Percentiles rank a stretch among this genome's conserved stretches.
Conservation (phyloP, 2,113 vertebrate genomes). For the Hippocampus barbouri region DNA sequence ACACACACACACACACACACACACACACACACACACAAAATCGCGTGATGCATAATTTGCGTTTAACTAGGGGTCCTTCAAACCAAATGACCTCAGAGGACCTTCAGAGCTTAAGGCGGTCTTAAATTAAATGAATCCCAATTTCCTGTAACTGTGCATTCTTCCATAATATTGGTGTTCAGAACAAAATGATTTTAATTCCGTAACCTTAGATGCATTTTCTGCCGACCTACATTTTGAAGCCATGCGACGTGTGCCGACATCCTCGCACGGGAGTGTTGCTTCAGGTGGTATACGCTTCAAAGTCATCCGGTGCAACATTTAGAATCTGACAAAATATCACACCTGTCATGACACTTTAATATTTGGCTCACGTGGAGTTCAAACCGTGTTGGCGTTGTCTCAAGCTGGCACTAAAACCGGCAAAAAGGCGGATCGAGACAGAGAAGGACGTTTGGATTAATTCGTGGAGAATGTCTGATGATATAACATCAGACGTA, state of each 20-base stretch:
- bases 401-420: constrained; percentile 24
- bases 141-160: constrained; percentile 22
- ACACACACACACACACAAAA: neutral
- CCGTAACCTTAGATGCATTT: constrained; percentile 27
- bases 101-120: neutral
- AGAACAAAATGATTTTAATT: constrained; percentile 36
- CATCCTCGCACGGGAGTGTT: constrained; percentile 23
- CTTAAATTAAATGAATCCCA: constrained; percentile 56
- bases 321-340: constrained; percentile 52
- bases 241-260: constrained; percentile 36
- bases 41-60: neutral
- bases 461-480: constrained; percentile 2
- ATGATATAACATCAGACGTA: constrained; percentile 55
- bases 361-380: constrained; percentile 18
- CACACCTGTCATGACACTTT: constrained; percentile 58
- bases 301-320: constrained; percentile 8
- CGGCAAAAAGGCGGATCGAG: constrained; percentile 7
- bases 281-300: constrained; percentile 31
- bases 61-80: neutral
- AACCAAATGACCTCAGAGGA: neutral
- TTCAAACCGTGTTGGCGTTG: constrained; percentile 37
- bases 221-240: constrained; percentile 24
- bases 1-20: too few species aligned
- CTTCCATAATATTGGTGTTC: constrained; percentile 32
- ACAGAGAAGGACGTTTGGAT: constrained; percentile 20